Conservation (phyloP, 2,113 vertebrate genomes). For the Nibea coibor region DNA sequence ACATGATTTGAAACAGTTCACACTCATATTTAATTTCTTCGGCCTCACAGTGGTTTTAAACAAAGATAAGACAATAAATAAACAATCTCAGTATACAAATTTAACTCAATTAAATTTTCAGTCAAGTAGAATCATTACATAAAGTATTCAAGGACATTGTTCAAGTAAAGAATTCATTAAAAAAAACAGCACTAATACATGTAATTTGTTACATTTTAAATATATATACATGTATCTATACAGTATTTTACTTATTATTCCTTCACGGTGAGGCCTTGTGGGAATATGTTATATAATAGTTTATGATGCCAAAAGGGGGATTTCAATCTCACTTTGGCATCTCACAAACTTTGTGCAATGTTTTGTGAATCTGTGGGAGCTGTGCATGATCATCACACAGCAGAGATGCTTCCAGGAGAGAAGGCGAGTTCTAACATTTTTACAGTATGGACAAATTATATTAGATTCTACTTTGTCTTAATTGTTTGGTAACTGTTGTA, state of each 20-base stretch:
- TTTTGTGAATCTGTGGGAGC: neutral
- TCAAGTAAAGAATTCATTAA: neutral
- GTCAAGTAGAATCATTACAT: neutral
- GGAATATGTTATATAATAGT: neutral
- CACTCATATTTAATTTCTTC: neutral
- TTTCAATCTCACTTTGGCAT: neutral
- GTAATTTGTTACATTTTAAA: no score
- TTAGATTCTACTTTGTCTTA: no score
- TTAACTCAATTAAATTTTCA: neutral
- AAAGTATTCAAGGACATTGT: neutral
- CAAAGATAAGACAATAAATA: slow-evolving; percentile 25
- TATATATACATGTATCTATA: no score
- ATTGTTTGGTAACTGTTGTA: no score
- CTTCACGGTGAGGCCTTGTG: neutral
- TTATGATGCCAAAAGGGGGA: neutral
- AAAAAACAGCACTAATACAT: neutral
- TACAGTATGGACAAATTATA: no score
- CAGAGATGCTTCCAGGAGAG: neutral
- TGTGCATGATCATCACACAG: neutral
- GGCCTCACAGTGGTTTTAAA: slow-evolving; percentile 5
- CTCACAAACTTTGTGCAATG: neutral
- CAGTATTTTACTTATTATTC: neutral
- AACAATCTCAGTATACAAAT: neutral
- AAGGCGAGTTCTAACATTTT: no score
- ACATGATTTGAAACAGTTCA: neutral